Base-by-base conservation (phyloP, 2,888 invertebrate species). In the Cheiracanthium punctorium region DNA sequence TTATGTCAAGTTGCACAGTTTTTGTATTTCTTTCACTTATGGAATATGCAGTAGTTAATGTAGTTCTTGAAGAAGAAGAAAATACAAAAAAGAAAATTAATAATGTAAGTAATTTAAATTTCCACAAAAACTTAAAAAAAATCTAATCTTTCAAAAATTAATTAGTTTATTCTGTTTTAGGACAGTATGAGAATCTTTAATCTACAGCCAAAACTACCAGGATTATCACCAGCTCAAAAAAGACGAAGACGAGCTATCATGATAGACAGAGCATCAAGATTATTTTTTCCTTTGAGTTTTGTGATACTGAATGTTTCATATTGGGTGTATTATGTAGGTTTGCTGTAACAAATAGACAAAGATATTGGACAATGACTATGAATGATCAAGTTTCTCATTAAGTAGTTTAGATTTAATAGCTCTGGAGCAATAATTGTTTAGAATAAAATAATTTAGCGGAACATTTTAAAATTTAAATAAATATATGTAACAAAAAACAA, bases 201-300 rank as follows among this genome's bases (percentile, higher is more conserved):
- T 73, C 77, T 88, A 10, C 88, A 88, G 20, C 84, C 84, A n/a
- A 84, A 81, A 43, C 72, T 85, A 5, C 72, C 74, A 20, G 80
- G 75, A 10, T 24, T 80, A 20, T 71, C 80, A 12, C 76, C 84
- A 29, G 80, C 84, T 37, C 88, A 88, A 76, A 76, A 65, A 28
- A 67, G 88, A n/a, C 64, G 88, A 14, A 74, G 79, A 41, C 74
- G 86, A 77, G 89, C 89, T 24, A 81, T 88, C 41, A 37, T 89
- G 37, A 88, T 89, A 58, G 97, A 97, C 92, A 95, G 95, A 90
- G 95, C 96, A 92, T 96, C 96, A 71, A 93, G 96, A 90, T 95
- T 96, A 92, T 96, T 96, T 93, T 97, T 97, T 90, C 97, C 97
- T 0, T 96, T 96, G 91, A 96, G 96, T 2, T 97, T 97, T 93